Evolutionary conservation across 1,140 invertebrate species (phyloP).

Genomic region (Heliothis virescens): DNA sequence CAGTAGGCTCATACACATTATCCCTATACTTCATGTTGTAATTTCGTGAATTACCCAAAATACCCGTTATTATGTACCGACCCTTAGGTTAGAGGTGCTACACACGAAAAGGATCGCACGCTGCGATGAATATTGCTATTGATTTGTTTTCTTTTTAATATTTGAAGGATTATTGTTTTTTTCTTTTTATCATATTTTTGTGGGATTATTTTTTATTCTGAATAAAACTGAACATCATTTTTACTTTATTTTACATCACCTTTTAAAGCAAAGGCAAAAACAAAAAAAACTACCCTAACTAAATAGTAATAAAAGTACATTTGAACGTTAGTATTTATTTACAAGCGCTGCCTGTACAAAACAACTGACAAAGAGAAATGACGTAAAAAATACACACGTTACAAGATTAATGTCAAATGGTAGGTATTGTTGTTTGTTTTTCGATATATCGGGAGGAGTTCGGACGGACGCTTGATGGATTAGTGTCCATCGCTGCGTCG

Average conservation of each 20-base stretch:
- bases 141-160: background rate
- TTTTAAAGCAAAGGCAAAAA: too few species aligned
- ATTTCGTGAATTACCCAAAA: slow-evolving; percentile 46
- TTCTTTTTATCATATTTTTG: too few species aligned
- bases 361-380: background rate
- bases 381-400: slow-evolving; percentile 7
- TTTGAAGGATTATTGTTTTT: background rate
- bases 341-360: background rate
- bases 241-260: too few species aligned
- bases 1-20: slow-evolving; percentile 38
- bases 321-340: too few species aligned
- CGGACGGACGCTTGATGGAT: slow-evolving; percentile 32
- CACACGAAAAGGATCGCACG: background rate
- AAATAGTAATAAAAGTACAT: too few species aligned
- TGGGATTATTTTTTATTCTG: too few species aligned
- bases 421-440: slow-evolving; percentile 30
- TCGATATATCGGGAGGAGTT: slow-evolving; percentile 24
- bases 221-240: too few species aligned
- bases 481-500: slow-evolving; percentile 28
- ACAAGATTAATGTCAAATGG: slow-evolving; percentile 36
- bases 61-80: slow-evolving; percentile 46
- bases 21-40: slow-evolving; percentile 43
- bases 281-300: too few species aligned
- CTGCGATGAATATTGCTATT: background rate
- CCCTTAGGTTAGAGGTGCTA: background rate